Conservation (phyloP, 1,140 invertebrate species). For the Scaptomyza hsui region DNA sequence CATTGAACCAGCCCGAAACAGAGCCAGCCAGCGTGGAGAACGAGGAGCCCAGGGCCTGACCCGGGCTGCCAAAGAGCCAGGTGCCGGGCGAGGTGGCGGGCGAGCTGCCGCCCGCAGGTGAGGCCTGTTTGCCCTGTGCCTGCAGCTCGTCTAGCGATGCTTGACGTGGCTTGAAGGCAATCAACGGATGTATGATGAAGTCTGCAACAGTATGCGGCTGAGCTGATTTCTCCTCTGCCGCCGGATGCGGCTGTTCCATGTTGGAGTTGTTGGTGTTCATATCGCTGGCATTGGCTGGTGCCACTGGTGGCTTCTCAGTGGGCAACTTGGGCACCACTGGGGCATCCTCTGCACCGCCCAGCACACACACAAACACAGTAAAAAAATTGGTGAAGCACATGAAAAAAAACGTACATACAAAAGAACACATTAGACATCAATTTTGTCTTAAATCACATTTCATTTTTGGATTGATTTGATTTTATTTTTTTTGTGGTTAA, state of each 20-base stretch:
- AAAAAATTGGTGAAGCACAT: conserved; percentile 35
- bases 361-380: conserved; percentile 22
- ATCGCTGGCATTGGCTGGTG: background rate
- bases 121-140: conserved; percentile 66
- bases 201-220: conserved; percentile 75
- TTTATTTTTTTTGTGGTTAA: background rate
- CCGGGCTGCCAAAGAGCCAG: conserved; percentile 74
- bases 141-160: conserved; percentile 53
- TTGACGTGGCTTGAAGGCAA: conserved; percentile 76
- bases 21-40: conserved; percentile 74
- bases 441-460: background rate
- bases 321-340: conserved; percentile 55
- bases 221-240: conserved; percentile 18
- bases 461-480: background rate
- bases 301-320: conserved; percentile 63
- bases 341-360: conserved; percentile 30
- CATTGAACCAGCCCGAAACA: conserved; percentile 78
- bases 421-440: conserved; percentile 37
- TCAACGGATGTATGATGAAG: conserved; percentile 78
- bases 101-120: background rate
- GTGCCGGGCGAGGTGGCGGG: conserved; percentile 44
- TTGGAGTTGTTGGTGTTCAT: background rate
- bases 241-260: background rate
- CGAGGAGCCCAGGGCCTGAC: conserved; percentile 66
- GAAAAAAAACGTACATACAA: conserved; percentile 29